Conservation (phyloP, 2,888 invertebrate genomes). For the Plusia festucae region DNA sequence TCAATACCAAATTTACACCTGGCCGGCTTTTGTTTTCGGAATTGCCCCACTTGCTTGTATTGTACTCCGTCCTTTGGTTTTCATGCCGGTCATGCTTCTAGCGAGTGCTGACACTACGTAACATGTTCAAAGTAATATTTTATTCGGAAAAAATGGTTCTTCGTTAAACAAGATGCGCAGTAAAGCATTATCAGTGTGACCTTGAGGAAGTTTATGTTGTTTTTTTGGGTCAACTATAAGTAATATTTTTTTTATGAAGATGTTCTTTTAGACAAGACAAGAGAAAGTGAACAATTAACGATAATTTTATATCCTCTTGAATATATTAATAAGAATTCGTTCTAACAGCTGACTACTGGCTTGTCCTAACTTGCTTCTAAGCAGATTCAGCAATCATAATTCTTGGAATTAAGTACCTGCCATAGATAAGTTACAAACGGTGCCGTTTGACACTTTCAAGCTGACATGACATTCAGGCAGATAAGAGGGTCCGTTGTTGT, state of each 20-base stretch:
- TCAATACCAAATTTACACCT: background rate
- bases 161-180: background rate
- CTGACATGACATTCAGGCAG: background rate
- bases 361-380: background rate
- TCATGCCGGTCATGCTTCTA: background rate
- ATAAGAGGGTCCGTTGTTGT: background rate
- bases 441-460: background rate
- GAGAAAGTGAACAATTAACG: background rate
- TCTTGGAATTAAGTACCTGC: background rate
- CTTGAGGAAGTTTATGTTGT: conserved; percentile 30
- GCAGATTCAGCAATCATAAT: background rate
- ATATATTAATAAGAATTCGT: background rate
- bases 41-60: conserved; percentile 3
- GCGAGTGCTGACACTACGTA: background rate
- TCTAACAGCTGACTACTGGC: background rate
- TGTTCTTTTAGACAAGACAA: background rate
- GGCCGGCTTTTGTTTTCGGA: background rate
- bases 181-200: conserved; percentile 26
- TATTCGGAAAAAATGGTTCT: conserved; percentile 10
- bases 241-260: conserved; percentile 18
- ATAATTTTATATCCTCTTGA: background rate
- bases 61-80: background rate
- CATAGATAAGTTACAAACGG: background rate
- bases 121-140: background rate
- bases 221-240: conserved; percentile 33